Evolutionary conservation across 2,113 vertebrate genomes (phyloP).

Genomic region (Marmota monax): DNA sequence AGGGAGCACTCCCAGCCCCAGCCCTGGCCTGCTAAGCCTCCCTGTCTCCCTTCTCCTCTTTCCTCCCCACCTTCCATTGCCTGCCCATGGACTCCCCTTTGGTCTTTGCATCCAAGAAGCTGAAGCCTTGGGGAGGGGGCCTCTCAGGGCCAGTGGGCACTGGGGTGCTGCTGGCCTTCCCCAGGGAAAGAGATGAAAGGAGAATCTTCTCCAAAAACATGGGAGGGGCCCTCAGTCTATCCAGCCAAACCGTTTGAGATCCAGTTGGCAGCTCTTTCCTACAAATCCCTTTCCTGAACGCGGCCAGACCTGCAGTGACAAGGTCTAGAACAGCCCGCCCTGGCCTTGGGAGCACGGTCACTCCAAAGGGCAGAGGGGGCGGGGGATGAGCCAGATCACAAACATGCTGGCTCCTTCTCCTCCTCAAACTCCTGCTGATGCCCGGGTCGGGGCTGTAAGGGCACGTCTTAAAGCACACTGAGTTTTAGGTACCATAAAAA

Average conservation of each 20-base stretch:
- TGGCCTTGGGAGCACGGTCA: neutral
- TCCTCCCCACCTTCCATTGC: neutral
- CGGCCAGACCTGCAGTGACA: neutral
- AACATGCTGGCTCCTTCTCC: fast-evolving
- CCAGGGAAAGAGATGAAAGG: neutral
- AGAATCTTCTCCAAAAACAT: neutral
- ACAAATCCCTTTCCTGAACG: neutral
- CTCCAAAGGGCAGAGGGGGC: fast-evolving
- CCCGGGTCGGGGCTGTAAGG: neutral
- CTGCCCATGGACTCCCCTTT: neutral
- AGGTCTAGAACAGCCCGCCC: fast-evolving
- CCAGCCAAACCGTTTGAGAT: neutral
- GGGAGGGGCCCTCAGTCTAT: neutral
- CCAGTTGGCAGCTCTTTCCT: neutral
- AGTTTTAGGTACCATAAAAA: neutral
- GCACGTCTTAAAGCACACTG: neutral
- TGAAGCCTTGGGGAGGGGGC: neutral
- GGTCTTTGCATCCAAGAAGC: neutral
- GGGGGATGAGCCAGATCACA: neutral
- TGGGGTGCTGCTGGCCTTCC: neutral
- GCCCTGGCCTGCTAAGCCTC: neutral
- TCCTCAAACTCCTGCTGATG: fast-evolving
- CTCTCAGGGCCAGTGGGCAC: neutral
- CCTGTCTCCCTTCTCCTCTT: neutral
- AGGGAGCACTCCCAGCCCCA: neutral